Evolutionary conservation across 1,140 invertebrate species (phyloP), one percentile per base, ranked within the genome.

Genomic region (Meloidogyne exigua): DNA sequence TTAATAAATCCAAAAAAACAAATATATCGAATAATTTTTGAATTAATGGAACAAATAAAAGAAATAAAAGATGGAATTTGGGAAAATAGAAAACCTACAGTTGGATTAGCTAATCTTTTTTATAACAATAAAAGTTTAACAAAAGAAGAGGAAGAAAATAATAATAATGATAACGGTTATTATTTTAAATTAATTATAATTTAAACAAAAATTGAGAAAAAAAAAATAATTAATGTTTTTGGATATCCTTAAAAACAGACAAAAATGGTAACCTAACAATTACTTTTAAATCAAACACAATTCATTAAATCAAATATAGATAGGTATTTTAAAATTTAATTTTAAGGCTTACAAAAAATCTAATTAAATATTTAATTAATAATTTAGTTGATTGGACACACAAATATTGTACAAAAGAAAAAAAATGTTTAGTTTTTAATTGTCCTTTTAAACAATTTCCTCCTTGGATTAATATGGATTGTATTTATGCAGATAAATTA

Each of bases 21-120:
- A 36, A 68, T 78, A 32, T 86, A 87, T 70, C 81, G 82, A 12
- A 75, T 85, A 21, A 77, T 84, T 25, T 68, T 85, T 62, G 84
- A 87, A 64, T 87, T 84, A 23, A 80, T 87, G 73, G 83, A 87
- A 72, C 83, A 82, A 39, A 83, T 68, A 18, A 83, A 66, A n/a
- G 57, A 15, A 15, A 73, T 65, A 49, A n/a, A 73, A 13, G 44
- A 23, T 5, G 49, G 49, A 57, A 57, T 57, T 57, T 57, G 49
- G 49, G 18, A 57, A 21, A 57, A 57, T 21, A n/a, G 49, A 57
- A 57, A 57, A 57, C 80, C 79, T 7, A 10, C 44, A 42, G 42
- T 85, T 26, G 83, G 79, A 44, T 62, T 85, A 26, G 85, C 85
- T 12, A 85, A 85, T 65, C 57, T 85, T 44, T 73, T 84, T 62